Evolutionary conservation across 2,113 vertebrate genomes (phyloP), one percentile per base, ranked within the genome.

Genomic region (Podiceps cristatus): DNA sequence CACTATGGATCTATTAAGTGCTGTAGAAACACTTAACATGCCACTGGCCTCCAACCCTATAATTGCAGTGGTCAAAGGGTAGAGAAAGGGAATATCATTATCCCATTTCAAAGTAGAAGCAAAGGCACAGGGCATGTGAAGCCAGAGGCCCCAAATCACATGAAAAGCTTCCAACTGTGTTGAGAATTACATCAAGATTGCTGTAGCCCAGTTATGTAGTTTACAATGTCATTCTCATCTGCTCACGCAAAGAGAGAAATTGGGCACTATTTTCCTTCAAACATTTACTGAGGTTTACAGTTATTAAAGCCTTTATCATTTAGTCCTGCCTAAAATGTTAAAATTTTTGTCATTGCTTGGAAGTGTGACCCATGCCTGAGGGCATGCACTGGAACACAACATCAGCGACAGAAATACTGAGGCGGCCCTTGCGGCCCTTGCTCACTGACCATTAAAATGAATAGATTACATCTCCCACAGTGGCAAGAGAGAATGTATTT

Each of bases 171-270:
- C 78, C 76, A 88, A 0, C 76, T 2, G 33, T 49, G 60, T 45
- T 87, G 94, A 64, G 96, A 97, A 96, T 95, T 87, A 60, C 76
- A 81, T 49, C 88, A 81, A 94, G 86, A 95, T 92, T 94, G 78
- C 78, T 47, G 59, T 50, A 92, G 78, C 82, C 63, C 58, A 18
- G 88, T 63, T 44, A 13, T 6, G 24, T 40, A 79, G 78, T 93
- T 94, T 93, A 89, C 96, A 92, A 88, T 82, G 87, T 78, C 85
- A 82, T 76, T 89, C 49, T 79, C 69, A 37, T 72, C 92, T 79
- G 49, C 83, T 88, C 88, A 69, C 15, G 15, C 75, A 66, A 88
- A 93, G 73, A 56, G 19, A 89, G 69, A 87, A 94, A 79, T n/a
- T 19, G 66, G 74, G 60, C 74, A 53, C 85, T 90, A 53, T 93